Percentiles rank a stretch among this genome's conserved stretches.
Conservation (phyloP, 2,797 vertebrate species). For the Poliocrania exsul region DNA sequence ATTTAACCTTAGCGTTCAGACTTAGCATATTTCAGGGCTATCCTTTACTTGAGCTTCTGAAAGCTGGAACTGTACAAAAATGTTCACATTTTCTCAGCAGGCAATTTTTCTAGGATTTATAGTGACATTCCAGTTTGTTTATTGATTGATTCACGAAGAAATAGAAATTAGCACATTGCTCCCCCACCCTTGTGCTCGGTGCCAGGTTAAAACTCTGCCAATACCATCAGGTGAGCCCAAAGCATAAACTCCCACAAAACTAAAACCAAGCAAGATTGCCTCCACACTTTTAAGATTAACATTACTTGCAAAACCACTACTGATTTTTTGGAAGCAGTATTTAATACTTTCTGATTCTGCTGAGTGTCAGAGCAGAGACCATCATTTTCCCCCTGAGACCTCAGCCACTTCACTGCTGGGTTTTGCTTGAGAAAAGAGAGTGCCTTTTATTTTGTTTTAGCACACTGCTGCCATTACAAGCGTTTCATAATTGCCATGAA, state of each 20-base stretch:
- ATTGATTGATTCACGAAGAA: not conserved
- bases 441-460: not conserved
- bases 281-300: not conserved
- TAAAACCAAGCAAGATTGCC: not conserved
- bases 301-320: not conserved
- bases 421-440: not conserved
- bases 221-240: not conserved
- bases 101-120: conserved; percentile 43
- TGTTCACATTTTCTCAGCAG: not conserved
- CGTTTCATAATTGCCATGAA: conserved; percentile 32
- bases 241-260: not conserved
- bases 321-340: not conserved
- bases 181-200: not conserved
- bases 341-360: not conserved
- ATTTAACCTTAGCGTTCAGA: conserved; percentile 4
- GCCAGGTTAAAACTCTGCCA: not conserved
- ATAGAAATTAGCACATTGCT: not conserved
- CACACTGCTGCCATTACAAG: conserved; percentile 10
- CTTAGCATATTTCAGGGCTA: not conserved
- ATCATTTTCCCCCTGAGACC: not conserved
- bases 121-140: conserved; percentile 43
- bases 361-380: not conserved
- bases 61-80: conserved; percentile 39
- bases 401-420: not conserved
- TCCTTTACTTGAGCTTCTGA: not conserved